phyloP scores from a whole-genome alignment of 2,888 invertebrate genomes.

The Trachelus tabidus region DNA sequence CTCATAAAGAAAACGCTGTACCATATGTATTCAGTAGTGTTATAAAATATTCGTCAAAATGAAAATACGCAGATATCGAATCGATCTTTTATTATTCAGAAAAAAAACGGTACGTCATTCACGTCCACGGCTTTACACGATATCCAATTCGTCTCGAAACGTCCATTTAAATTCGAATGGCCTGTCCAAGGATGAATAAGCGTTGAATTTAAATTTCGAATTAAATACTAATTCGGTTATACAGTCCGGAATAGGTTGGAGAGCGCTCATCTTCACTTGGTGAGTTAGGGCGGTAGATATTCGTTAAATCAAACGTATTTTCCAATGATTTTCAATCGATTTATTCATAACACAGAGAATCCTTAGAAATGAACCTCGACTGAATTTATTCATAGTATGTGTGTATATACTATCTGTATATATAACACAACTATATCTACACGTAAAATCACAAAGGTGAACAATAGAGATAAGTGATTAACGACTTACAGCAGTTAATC shows the following conservation, averaged over 20 bases:
- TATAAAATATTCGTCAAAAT: neutral
- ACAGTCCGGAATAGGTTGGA: neutral
- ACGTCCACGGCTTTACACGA: neutral
- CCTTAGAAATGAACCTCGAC: neutral
- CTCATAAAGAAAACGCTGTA: neutral
- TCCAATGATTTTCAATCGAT: neutral
- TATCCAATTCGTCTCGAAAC: neutral
- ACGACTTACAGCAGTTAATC: conserved; percentile 20
- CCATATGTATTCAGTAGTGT: neutral
- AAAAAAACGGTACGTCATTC: neutral
- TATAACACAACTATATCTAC: neutral
- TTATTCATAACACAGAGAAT: neutral
- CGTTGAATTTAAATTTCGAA: neutral
- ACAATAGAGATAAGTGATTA: conserved; percentile 12
- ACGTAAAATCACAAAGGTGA: neutral
- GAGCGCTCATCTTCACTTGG: neutral
- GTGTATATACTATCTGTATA: neutral
- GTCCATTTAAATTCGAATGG: neutral
- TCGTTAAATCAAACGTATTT: neutral
- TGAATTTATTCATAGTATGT: neutral
- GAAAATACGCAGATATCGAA: neutral
- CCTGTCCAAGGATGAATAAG: neutral
- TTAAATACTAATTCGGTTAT: neutral
- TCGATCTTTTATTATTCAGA: neutral
- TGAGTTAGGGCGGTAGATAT: neutral